phyloP scores from a whole-genome alignment of 2,113 vertebrate genomes.

The Microtus ochrogaster region DNA sequence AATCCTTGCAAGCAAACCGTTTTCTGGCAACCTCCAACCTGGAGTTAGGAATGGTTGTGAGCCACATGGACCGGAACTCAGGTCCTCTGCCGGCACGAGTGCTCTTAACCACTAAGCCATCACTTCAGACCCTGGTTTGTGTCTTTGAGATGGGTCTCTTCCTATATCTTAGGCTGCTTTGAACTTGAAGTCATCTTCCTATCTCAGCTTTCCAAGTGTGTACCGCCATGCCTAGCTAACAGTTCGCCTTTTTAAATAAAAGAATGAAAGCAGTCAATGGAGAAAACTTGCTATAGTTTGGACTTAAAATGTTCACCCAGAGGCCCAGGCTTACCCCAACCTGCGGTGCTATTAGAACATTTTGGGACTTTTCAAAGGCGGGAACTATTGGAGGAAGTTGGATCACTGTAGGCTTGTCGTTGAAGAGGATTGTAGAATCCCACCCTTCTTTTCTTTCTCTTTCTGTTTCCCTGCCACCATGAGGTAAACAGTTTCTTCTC shows the following conservation, averaged over 20 bases:
- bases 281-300: neutral
- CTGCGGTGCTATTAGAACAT: too few species aligned
- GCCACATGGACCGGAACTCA: neutral
- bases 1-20: neutral
- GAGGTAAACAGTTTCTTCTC: neutral
- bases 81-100: neutral
- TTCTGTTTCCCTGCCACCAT: neutral
- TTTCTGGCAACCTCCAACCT: neutral
- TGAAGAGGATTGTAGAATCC: neutral
- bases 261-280: neutral
- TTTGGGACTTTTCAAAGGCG: neutral
- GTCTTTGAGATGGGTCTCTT: neutral
- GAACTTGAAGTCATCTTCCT: neutral
- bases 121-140: neutral
- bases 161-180: neutral
- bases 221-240: neutral
- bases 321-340: neutral
- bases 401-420: neutral
- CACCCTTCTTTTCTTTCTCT: neutral
- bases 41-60: neutral
- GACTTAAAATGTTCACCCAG: neutral
- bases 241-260: neutral
- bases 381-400: neutral
- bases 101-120: neutral
- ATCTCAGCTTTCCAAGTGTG: neutral